Evolutionary conservation across 2,797 vertebrate genomes (phyloP), one percentile per base, ranked within the genome.

Genomic region (Ctenosaura bakeri): DNA sequence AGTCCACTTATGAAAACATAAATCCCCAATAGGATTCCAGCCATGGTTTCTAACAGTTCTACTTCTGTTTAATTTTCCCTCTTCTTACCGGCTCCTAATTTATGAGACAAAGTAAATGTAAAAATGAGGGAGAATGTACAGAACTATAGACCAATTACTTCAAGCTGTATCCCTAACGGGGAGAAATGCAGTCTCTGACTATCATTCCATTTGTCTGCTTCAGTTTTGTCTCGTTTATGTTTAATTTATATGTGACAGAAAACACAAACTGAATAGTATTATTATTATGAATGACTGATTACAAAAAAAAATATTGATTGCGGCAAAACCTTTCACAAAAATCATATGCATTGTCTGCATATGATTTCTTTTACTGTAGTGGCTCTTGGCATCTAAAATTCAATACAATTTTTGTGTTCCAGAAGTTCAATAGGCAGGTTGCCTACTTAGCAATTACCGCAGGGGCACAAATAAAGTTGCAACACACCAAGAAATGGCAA

Each of bases 41-140:
- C 9, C 24, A 66, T 29, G 64, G 84, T 91, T 91, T 90, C 88
- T 88, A 74, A 62, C 69, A 54, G 74, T 81, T 86, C 86, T 93
- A 86, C 66, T 95, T 92, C 91, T 85, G 90, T 90, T 18, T 46
- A n/a, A 86, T 84, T 52, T 94, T 90, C 92, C 73, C 5, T 92
- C 91, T 90, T 94, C 90, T 79, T 90, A 5, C 62, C 88, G 91
- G 91, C 46, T 76, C 91, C 83, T 78, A 92, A 92, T 94, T 46
- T 89, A 93, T 86, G 83, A 89, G 91, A 94, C 56, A 91, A 89
- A 90, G 90, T 78, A 94, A 91, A 89, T 82, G 85, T 80, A 92
- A 89, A 94, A 95, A 38, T 62, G 62, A 88, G 85, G 54, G 14
- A 86, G 89, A 80, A 32, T 5, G n/a, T 76, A 76, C 35, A 20